These are phyloP conservation scores for Cassiopea xamachana DNA, from an alignment of 30 jellyfish, hydroid and myxozoan species.

Conservation along the genomic window DNA sequence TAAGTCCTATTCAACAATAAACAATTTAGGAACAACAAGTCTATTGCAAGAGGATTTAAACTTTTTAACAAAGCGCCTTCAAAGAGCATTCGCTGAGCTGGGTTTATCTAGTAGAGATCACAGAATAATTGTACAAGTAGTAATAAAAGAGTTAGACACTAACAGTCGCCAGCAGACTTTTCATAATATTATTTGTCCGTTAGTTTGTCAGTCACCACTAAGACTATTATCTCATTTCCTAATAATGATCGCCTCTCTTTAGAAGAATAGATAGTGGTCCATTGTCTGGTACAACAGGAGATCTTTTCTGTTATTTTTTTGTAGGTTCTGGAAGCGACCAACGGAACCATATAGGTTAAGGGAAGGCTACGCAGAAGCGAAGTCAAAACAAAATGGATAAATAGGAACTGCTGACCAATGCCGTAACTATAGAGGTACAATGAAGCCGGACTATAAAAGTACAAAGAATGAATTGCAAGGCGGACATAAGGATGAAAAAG, in stretches of 20 bases:
- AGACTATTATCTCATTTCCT: constrained; percentile 30
- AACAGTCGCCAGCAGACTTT: constrained; percentile 8
- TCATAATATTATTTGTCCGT: constrained; percentile 36
- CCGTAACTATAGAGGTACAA: constrained; percentile 12
- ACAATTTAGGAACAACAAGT: constrained; percentile 58
- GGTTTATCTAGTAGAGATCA: constrained; percentile 45
- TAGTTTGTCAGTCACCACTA: constrained; percentile 39
- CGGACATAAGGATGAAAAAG: constrained; percentile 7
- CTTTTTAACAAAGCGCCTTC: constrained; percentile 53
- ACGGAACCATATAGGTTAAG: neutral
- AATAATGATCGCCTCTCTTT: neutral
- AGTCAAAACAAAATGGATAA: neutral
- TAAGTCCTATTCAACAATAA: constrained; percentile 50
- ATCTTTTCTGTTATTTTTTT: neutral
- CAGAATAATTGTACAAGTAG: constrained; percentile 17
- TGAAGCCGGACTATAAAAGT: neutral
- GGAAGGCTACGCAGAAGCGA: neutral
- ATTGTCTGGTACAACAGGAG: constrained; percentile 11
- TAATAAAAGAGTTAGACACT: constrained; percentile 1
- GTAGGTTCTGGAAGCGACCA: neutral
- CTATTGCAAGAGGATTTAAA: constrained; percentile 62
- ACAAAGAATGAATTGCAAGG: constrained; percentile 1
- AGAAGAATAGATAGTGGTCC: constrained; percentile 29
- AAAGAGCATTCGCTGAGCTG: constrained; percentile 30
- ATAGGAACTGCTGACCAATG: constrained; percentile 23